Evolutionary conservation across 2,113 vertebrate species (phyloP), one percentile per base, ranked within the genome.

Genomic region (Hemiscyllium ocellatum): DNA sequence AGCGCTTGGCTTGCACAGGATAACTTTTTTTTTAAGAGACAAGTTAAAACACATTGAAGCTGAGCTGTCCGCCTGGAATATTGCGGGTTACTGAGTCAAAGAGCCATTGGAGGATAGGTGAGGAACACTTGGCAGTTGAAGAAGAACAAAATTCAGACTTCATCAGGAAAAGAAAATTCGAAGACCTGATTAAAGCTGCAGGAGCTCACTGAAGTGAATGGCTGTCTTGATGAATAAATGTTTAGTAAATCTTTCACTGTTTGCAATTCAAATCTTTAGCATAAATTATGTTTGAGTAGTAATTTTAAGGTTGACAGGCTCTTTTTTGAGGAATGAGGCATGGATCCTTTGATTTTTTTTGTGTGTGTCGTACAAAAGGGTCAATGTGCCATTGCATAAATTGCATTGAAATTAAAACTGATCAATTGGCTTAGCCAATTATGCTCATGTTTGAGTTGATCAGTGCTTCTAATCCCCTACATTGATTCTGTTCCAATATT

Each of bases 11-110:
- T 76, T 50, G 68, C 47, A 69, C 37, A 50, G 33, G 13, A 52
- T 95, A 76, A 52, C 69, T 2, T 72, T 72, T 95, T 72, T 72
- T 70, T 95, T 42, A 20, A 20, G 69, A 72, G 94, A 47, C 47
- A 94, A 94, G 68, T 72, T 95, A 10, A 72, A 72, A 76, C 69
- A 72, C 29, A 72, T 47, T 95, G 94, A 13, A 76, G 29, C 69
- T 70, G 72, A 72, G n/a, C 94, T 93, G 61, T 33, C 87, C 87
- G 65, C 56, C 89, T 29, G 66, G 42, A 76, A 10, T 72, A 52
- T 72, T 26, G 69, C 42, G 76, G 94, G 94, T 76, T 95, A 95
- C 94, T 7, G 37, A 94, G 66, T 94, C 93, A 94, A 94, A 69
- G 66, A 95, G 42, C 42, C 69, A 52, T 24, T 95, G 24, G 69